These are phyloP conservation scores for Peromyscus maniculatus DNA, from an alignment of 2,113 vertebrate species.

Conservation along the genomic window DNA sequence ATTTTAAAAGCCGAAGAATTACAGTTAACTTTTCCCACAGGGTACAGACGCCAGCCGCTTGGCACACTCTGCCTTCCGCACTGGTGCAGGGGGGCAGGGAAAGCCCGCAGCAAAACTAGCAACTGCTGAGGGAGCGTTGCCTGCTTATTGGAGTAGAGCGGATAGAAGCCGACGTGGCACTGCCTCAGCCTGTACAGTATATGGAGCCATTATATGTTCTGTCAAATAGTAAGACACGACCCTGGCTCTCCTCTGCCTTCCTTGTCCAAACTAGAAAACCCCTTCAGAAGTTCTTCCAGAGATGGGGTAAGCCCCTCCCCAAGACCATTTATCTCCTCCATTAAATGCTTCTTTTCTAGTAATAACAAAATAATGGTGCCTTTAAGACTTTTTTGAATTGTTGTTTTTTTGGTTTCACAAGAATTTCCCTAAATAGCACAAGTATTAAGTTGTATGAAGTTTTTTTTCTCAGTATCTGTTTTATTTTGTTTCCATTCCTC, in stretches of 20 bases:
- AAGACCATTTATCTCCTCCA: neutral
- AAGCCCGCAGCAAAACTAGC: conserved; percentile 83
- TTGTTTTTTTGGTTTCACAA: neutral
- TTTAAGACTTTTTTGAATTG: neutral
- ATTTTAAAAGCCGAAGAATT: conserved; percentile 97
- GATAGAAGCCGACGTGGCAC: conserved; percentile 84
- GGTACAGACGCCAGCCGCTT: conserved; percentile 87
- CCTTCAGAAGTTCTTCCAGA: conserved; percentile 33
- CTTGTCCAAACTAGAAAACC: conserved; percentile 23
- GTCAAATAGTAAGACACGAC: conserved; percentile 83
- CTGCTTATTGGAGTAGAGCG: conserved; percentile 88
- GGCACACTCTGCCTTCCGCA: conserved; percentile 87
- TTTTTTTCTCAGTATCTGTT: neutral
- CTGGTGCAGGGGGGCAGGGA: conserved; percentile 86
- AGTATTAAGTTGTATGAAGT: conserved; percentile 49
- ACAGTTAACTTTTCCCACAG: conserved; percentile 91
- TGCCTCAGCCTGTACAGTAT: conserved; percentile 79
- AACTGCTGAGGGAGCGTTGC: conserved; percentile 79
- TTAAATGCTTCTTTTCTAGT: neutral
- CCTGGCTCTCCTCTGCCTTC: conserved; percentile 78
- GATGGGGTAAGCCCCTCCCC: neutral
- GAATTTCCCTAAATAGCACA: neutral
- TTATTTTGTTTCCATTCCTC: neutral
- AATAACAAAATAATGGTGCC: neutral
- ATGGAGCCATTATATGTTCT: conserved; percentile 85